phyloP scores from a whole-genome alignment of 2,797 vertebrate species.

The Sebastes dallii region DNA sequence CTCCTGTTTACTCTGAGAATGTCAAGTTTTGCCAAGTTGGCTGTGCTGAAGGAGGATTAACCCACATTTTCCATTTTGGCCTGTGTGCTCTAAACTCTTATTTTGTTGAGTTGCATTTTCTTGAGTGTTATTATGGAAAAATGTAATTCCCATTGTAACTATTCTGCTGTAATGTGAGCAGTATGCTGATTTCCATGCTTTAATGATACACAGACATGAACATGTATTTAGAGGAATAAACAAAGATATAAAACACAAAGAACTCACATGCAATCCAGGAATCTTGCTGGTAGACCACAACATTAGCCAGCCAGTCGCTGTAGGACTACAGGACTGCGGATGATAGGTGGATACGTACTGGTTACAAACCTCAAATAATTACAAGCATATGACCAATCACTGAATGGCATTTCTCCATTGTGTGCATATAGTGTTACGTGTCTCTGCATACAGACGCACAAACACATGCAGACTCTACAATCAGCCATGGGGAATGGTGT shows the following conservation, averaged over 20 bases:
- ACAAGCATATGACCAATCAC: constrained; percentile 11
- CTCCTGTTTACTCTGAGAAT: constrained; percentile 74
- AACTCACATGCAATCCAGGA: background rate
- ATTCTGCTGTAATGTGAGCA: constrained; percentile 7
- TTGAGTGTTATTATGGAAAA: constrained; percentile 58
- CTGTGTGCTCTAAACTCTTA: constrained; percentile 55
- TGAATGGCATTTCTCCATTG: constrained; percentile 7
- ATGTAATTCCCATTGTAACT: constrained; percentile 36
- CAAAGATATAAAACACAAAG: constrained; percentile 11
- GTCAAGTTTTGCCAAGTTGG: constrained; percentile 76
- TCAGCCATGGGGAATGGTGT: background rate
- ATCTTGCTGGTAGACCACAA: constrained; percentile 17
- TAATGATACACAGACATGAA: constrained; percentile 37
- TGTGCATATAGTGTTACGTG: background rate
- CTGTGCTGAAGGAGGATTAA: constrained; percentile 68
- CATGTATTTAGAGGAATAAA: constrained; percentile 25
- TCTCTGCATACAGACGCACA: background rate
- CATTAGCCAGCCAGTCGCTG: constrained; percentile 1
- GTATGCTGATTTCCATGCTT: constrained; percentile 24
- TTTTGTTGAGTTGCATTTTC: constrained; percentile 73
- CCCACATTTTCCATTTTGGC: constrained; percentile 80
- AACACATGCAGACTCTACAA: background rate
- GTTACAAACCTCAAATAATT: constrained; percentile 40
- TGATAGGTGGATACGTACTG: background rate
- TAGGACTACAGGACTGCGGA: background rate